These are phyloP conservation scores for Diplodus sargus DNA, from an alignment of 2,797 vertebrate species.

Conservation along the genomic window DNA sequence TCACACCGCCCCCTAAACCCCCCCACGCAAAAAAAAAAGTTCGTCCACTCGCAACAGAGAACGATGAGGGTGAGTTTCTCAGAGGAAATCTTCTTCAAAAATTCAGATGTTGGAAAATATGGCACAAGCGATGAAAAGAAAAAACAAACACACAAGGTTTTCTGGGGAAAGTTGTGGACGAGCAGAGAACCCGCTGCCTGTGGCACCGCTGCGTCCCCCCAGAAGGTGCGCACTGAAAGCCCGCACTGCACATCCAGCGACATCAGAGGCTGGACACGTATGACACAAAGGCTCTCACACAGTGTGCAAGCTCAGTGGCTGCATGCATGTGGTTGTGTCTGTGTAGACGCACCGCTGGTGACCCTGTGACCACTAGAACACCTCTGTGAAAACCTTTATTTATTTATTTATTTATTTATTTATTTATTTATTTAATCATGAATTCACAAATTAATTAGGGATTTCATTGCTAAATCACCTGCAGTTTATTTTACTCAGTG, in stretches of 20 bases:
- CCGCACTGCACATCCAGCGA: slow-evolving; percentile 79
- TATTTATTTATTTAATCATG: neutral
- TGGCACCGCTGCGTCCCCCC: slow-evolving; percentile 72
- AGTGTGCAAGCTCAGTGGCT: neutral
- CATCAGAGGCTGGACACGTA: slow-evolving; percentile 78
- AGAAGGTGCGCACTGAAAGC: slow-evolving; percentile 71
- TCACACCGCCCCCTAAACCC: too few relatives aligned
- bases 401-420: neutral
- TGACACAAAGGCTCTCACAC: slow-evolving; percentile 37
- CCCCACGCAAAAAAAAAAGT: slow-evolving; percentile 64
- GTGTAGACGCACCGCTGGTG: neutral
- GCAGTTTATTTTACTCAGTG: too few relatives aligned
- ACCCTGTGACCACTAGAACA: neutral
- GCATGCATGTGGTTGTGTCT: neutral
- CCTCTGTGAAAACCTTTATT: neutral
- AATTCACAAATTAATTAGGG: too few relatives aligned
- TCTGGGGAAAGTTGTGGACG: slow-evolving; percentile 23
- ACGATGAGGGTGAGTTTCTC: neutral
- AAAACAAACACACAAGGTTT: slow-evolving; percentile 11
- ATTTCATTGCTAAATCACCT: too few relatives aligned
- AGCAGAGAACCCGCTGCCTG: slow-evolving; percentile 50
- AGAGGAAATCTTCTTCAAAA: neutral
- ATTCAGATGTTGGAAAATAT: slow-evolving; percentile 2
- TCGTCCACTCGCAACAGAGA: slow-evolving; percentile 22
- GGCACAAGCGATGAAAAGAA: slow-evolving; percentile 4